Conservation (phyloP, 2,888 invertebrate species). For the Patella depressa region DNA sequence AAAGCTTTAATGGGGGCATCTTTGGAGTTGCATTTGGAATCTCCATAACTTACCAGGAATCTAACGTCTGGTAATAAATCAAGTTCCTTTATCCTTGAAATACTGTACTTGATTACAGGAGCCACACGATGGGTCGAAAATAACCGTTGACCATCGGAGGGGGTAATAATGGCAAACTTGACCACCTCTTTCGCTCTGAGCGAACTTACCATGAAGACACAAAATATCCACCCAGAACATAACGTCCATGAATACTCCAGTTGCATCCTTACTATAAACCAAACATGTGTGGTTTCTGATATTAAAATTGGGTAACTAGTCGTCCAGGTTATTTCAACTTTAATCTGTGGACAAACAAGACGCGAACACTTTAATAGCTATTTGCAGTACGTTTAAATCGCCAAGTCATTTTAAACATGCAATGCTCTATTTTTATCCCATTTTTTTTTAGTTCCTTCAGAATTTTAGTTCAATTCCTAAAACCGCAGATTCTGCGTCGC, state of each 20-base stretch:
- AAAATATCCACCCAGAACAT: not conserved
- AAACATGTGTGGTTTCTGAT: too few species aligned
- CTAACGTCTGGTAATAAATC: slow-evolving; percentile 15
- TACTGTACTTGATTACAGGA: slow-evolving; percentile 1
- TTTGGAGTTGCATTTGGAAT: slow-evolving; percentile 41
- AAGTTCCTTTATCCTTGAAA: slow-evolving; percentile 6
- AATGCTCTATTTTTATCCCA: too few species aligned
- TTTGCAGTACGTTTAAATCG: too few species aligned
- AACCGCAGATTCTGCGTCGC: too few species aligned
- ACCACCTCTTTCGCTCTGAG: not conserved
- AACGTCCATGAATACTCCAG: not conserved
- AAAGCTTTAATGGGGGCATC: slow-evolving; percentile 47
- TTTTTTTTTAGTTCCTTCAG: too few species aligned
- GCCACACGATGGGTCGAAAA: slow-evolving; percentile 19
- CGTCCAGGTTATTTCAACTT: too few species aligned
- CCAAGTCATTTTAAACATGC: too few species aligned
- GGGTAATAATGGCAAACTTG: slow-evolving; percentile 11
- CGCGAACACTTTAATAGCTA: too few species aligned
- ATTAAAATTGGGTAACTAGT: too few species aligned
- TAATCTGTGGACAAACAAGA: too few species aligned
- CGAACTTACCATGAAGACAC: not conserved
- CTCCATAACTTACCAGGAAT: slow-evolving; percentile 33
- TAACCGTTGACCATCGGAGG: slow-evolving; percentile 14
- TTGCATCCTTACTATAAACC: not conserved
- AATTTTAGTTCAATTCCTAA: too few species aligned